Base-by-base conservation (phyloP, 1,140 invertebrate species). In the Anoplophora glabripennis region DNA sequence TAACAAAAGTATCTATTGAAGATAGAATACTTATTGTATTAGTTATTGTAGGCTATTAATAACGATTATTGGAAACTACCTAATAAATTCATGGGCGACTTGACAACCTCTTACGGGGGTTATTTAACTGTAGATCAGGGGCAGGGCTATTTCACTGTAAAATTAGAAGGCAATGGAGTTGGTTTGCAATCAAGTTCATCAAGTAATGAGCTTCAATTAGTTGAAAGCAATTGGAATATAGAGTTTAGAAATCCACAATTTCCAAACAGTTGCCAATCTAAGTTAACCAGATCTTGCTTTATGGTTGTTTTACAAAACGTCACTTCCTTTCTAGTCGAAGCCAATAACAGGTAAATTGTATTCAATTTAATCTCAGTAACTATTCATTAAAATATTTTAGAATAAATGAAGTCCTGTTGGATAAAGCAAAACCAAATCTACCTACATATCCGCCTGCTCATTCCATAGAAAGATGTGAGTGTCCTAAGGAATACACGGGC, bases 101-200 rank as follows among this genome's bases (percentile, higher is more conserved):
- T 92, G 77, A 86, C 93, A 0, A 78, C 87, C 35, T 98, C 95
- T 0, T 99, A 99, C 73, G 95, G 94, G 61, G 96, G 96, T 5
- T 87, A 86, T 61, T 76, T 99, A 2, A 81, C 89, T 14, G 57
- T 70, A 47, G 47, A 55, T 17, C 36, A 53, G 38, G 53, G 37
- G 5, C 53, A 57, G 8, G 60, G 62, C 3, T 35, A 57, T 18
- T 67, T 63, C 40, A 49, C 37, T 12, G 66, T 68, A 4, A 61
- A 57, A 36, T 47, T 70, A 9, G 61, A 59, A 15, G 68, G 68
- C 17, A 70, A 70, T 44, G 40, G 42, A 11, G 56, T 70, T 9
- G 53, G 57, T 4, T 42, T 68, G n/a, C 36, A 53, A 15, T 66
- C 59, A 14, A 56, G 55, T 15, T 47, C 41, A 8, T 62, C 47